Evolutionary conservation across 1,140 invertebrate genomes (phyloP), one percentile per base, ranked within the genome.

Genomic region (Caenorhabditis latens): DNA sequence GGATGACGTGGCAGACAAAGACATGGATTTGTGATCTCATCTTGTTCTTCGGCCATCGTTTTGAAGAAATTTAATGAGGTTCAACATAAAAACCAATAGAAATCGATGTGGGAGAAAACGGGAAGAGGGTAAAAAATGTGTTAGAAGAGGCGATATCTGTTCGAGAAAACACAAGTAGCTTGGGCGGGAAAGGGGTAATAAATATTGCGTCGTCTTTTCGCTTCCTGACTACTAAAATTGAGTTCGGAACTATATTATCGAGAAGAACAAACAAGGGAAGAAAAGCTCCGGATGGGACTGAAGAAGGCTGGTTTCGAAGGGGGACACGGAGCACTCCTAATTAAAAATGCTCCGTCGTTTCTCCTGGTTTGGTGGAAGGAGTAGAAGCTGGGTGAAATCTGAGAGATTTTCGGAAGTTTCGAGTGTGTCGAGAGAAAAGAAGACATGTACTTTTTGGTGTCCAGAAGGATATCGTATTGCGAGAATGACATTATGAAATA

Each of bases 151-250:
- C 24, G 32, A 40, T 83, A 63, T 63, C 21, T 63, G 11, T 71
- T 71, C 19, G 46, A 48, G 71, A 79, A 79, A 79, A 79, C 71
- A 79, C 71, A 24, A 71, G 42, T 71, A 71, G 16, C 21, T 16
- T 42, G 42, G 65, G 16, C 43, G 55, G 32, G 55, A 46, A 84
- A 58, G 40, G 53, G 16, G 55, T 32, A 84, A 61, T 84, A 58
- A 84, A 84, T 63, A 63, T 84, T 84, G 16, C 83, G 53, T 61
- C 83, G 55, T 61, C 53, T 13, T 16, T 83, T 83, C 55, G 48
- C 24, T 61, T 84, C 55, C 58, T 48, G 83, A 84, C 53, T 58
- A 84, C 32, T 84, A 58, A 84, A 84, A 84, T 84, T 84, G 83
- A 61, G 58, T 61, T 84, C 55, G 83, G 83, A 84, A 61, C 83